Conservation (phyloP, 1,140 invertebrate genomes). For the Yoshiicerus persimilis region DNA sequence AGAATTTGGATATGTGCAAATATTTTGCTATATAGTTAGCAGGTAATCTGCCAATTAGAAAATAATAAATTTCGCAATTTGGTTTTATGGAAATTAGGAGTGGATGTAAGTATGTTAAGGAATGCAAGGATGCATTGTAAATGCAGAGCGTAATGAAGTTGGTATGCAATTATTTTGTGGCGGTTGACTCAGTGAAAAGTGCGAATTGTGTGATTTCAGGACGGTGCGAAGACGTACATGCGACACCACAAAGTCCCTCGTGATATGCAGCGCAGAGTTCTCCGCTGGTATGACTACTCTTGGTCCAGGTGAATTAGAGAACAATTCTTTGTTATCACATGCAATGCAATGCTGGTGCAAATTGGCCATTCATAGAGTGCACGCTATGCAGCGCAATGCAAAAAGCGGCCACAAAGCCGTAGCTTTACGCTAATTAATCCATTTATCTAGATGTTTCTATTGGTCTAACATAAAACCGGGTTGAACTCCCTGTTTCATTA, state of each 20-base stretch:
- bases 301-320: constrained; percentile 73
- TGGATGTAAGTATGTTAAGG: too few species aligned
- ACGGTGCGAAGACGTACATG: constrained; percentile 96
- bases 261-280: constrained; percentile 88
- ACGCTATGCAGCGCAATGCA: neutral
- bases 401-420: neutral
- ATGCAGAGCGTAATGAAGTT: too few species aligned
- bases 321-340: neutral
- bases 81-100: too few species aligned
- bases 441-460: neutral
- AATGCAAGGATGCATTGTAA: too few species aligned
- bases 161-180: too few species aligned
- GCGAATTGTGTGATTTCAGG: constrained; percentile 56
- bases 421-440: neutral
- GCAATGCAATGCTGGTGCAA: neutral
- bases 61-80: too few species aligned
- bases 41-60: too few species aligned
- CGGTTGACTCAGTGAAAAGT: neutral
- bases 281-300: constrained; percentile 96
- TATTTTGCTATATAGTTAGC: too few species aligned
- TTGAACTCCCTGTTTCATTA: neutral
- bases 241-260: constrained; percentile 93
- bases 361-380: neutral
- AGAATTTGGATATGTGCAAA: too few species aligned
- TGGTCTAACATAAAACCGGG: neutral